Evolutionary conservation across 2,797 vertebrate genomes (phyloP).

Genomic region (Rhinophrynus dorsalis): DNA sequence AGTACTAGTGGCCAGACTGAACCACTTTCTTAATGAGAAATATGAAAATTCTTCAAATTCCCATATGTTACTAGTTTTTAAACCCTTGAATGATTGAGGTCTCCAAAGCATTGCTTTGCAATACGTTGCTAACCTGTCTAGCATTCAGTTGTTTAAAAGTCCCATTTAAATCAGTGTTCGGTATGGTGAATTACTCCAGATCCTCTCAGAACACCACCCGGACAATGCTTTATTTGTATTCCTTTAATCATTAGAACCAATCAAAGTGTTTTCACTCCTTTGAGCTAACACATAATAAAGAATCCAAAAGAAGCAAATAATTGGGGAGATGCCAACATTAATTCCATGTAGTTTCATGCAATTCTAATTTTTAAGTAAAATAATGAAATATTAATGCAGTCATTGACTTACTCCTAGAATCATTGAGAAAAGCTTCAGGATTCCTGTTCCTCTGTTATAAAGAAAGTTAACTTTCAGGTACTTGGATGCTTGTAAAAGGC

Average conservation of each 20-base stretch:
- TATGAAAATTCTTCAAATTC: no score
- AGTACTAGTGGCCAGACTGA: no score
- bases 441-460: neutral
- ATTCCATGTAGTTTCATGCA: constrained; percentile 12
- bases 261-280: neutral
- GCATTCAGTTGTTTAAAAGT: no score
- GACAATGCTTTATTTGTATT: no score
- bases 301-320: neutral
- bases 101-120: no score
- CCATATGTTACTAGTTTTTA: no score
- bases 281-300: neutral
- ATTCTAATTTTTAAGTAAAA: constrained; percentile 20
- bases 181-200: no score
- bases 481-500: neutral
- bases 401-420: neutral
- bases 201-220: no score
- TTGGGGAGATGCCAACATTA: constrained; percentile 12
- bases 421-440: constrained; percentile 18
- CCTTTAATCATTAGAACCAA: neutral
- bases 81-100: no score
- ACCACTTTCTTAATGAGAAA: no score
- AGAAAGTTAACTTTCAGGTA: constrained; percentile 17
- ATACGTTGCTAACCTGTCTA: no score
- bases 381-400: constrained; percentile 9
- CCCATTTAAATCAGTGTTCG: no score